These are phyloP conservation scores for Chironomus tepperi DNA, from an alignment of 1,140 invertebrate genomes.

Conservation along the genomic window DNA sequence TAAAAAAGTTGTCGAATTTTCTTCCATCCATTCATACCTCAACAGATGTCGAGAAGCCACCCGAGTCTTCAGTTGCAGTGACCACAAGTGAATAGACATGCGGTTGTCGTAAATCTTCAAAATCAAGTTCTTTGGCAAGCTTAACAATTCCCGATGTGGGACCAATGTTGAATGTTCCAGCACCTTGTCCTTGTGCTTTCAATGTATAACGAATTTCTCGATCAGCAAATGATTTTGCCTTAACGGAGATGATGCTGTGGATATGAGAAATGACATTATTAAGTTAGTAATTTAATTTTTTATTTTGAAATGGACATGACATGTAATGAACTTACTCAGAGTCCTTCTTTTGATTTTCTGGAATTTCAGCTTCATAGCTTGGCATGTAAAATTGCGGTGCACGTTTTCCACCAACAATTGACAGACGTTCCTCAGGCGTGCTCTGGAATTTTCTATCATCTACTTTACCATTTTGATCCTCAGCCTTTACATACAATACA, in stretches of 20 bases:
- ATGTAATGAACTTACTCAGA: constrained; percentile 66
- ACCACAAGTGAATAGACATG: constrained; percentile 87
- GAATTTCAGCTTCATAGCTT: constrained; percentile 87
- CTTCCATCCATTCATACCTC: constrained; percentile 54
- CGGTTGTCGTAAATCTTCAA: constrained; percentile 85
- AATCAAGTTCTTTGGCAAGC: constrained; percentile 88
- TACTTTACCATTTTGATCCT: constrained; percentile 85
- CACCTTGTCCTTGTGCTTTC: constrained; percentile 87
- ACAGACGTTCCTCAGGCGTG: constrained; percentile 81
- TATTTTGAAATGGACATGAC: not conserved
- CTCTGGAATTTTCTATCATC: constrained; percentile 83
- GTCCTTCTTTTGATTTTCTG: constrained; percentile 92
- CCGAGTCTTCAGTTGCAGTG: constrained; percentile 90
- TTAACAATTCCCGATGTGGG: constrained; percentile 89
- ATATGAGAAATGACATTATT: constrained; percentile 27
- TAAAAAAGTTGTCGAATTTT: too few species aligned
- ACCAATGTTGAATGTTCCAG: constrained; percentile 91
- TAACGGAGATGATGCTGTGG: constrained; percentile 88
- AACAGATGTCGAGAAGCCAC: constrained; percentile 89
- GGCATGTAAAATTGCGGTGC: constrained; percentile 91
- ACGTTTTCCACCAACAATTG: constrained; percentile 86
- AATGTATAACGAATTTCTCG: constrained; percentile 88
- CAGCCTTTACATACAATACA: constrained; percentile 89
- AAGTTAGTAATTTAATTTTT: not conserved
- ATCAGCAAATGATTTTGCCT: constrained; percentile 92